Conservation (phyloP, 2,797 vertebrate species). For the Pseudochirops corinnae region DNA sequence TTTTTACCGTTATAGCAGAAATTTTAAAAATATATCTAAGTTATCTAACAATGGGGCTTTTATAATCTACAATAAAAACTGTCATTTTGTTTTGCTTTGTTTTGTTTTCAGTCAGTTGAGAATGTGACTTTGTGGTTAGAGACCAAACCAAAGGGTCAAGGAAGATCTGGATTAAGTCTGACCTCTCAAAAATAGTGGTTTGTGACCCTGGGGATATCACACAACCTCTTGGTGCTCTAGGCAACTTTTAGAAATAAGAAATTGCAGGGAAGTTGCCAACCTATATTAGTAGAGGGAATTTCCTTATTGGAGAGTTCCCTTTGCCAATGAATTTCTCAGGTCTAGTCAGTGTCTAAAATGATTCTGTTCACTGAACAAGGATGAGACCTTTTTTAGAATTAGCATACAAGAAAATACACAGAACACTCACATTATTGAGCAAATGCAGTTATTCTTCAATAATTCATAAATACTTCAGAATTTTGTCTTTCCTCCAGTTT, state of each 20-base stretch:
- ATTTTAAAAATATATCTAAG: neutral
- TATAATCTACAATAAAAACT: neutral
- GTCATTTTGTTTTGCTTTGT: neutral
- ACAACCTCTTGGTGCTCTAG: neutral
- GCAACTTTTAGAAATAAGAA: neutral
- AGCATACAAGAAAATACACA: neutral
- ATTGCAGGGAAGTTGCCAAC: neutral
- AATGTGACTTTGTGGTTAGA: neutral
- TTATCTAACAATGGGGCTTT: neutral
- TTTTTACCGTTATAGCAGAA: neutral
- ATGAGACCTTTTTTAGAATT: neutral
- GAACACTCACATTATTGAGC: neutral
- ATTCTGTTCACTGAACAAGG: neutral
- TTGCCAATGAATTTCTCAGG: neutral
- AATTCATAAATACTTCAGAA: neutral
- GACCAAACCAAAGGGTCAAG: neutral
- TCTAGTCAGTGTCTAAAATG: neutral
- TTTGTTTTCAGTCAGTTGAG: neutral
- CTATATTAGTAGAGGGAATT: neutral
- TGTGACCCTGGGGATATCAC: neutral
- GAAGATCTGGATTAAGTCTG: neutral
- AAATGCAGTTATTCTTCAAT: neutral
- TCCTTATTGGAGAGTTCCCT: neutral
- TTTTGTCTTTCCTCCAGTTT: neutral
- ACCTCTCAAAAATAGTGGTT: neutral